Evolutionary conservation across 2,113 vertebrate species (phyloP), one percentile per base, ranked within the genome.

Genomic region (Pseudolaguvia tuberculata): DNA sequence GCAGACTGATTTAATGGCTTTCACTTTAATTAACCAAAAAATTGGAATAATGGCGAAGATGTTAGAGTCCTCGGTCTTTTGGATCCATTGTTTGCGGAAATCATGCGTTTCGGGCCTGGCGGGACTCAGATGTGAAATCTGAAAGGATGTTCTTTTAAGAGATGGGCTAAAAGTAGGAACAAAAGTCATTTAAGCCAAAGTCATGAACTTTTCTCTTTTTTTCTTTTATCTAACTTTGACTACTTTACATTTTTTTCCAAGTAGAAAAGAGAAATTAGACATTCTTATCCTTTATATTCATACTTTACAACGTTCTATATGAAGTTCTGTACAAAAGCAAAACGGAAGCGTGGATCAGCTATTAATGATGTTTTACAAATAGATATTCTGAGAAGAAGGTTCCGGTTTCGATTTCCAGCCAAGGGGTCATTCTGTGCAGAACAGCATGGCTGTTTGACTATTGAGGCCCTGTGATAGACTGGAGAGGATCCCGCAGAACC

Each of bases 1-100:
- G 82, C 86, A 82, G 86, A 72, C 81, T 83, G 53, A 86, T 88
- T 88, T 91, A 91, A 92, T 91, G 88, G 88, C 88, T 92, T 91
- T 73, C 84, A 79, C 82, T 85, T 86, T 85, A 87, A 89, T 91
- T 88, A 89, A 78, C 63, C 63, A 31, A 59, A 80, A 80, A 72
- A 86, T 8, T 42, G 39, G 82, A 85, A 87, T 87, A 83, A 73
- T 27, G 18, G 70, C 55, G 75, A 75, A 66, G 68, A 83, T 51
- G 48, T 83, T n/a, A 80, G 61, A 67, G 51, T 73, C 76, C 23
- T 75, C 48, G 42, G 78, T 88, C 90, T 80, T 79, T 65, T 13
- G 39, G 78, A 63, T 14, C 85, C 79, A 85, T 86, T 89, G 85
- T 87, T 76, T 31, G 72, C 45, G 68, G 67, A 39, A 82, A 86